Base-by-base conservation (phyloP, 2,797 vertebrate genomes). In the Coregonus sp. region DNA sequence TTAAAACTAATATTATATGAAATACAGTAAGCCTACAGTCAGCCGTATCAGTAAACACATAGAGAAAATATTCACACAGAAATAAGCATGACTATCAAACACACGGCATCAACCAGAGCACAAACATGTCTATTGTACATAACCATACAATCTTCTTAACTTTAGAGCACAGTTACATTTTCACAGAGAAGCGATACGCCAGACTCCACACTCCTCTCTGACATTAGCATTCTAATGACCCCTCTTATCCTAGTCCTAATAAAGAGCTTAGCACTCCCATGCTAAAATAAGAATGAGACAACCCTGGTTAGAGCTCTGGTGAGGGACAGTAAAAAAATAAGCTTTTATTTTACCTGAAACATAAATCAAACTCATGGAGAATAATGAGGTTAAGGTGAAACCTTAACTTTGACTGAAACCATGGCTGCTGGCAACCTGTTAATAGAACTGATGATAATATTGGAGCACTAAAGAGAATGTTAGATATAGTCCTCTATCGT, bases 161-260 rank as follows among this genome's bases (percentile, higher is more conserved):
- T 59, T 59, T 6, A 16, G 4, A 16, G n/a, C 56, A n/a, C 15
- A 59, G 56, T 59, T 59, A 16, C 4, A 2, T 59, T 59, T 59
- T 59, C 16, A 63, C 59, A 40, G 16, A 47, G 1, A n/a, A 70
- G 20, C 61, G 2, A 67, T 33, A 16, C 11, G 2, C 31, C 66
- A 35, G 15, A 12, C 31, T 33, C 68, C 68, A 70, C 14, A 40
- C 31, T 33, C 47, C 54, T 7, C 7, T 16, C 14, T 4, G 35
- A 67, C 14, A 79, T 85, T 85, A 74, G 67, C 75, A 87, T 82
- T 61, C 69, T 80, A 82, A 78, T 83, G 59, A 72, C 20, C 20
- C 20, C 29, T 69, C 77, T 75, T 31, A 67, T 67, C 31, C 37
- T 59, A 15, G n/a, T 50, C 50, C 31, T 80, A 79, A 77, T 75